Base-by-base conservation (phyloP, 2,888 invertebrate species). In the Schizaphis graminum region DNA sequence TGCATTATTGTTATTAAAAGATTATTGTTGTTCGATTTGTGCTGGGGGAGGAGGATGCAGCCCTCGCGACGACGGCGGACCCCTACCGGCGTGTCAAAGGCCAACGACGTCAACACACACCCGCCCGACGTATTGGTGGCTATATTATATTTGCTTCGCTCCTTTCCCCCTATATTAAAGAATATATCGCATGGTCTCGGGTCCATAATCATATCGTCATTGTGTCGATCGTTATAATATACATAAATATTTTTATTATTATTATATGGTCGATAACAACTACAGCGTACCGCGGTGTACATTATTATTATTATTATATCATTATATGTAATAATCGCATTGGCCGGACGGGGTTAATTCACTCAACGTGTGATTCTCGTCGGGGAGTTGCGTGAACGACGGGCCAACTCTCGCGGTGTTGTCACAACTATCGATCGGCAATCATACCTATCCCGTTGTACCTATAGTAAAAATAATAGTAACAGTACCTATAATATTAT, bases 1-100 rank as follows among this genome's bases (percentile, higher is more conserved):
- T 94, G 94, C 94, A 94, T 94, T 94, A 94, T 94, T 94, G 90
- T 94, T 94, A 94, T 94, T 94, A 94, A 94, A 94, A 94, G 90
- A 94, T 84, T 44, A 86, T 90, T 93, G 47, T 90, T 91, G 91
- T 94, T 94, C 94, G 93, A 93, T 93, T 87, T 90, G 94, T 61
- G 90, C 90, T 49, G 94, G 94, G 90, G 90, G 94, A 61, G 94
- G 94, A 91, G 86, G 41, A 35, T 53, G 77, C 67, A 28, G 67
- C 92, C 92, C 87, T 87, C 47, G 57, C n/a, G 47, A n/a, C 49
- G 57, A n/a, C 49, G 87, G 61, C 49, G 87, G 87, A 67, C 87
- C 93, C 93, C 89, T 53, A 41, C 47, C n/a, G 44, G 49, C 57
- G 84, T 94, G 93, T 94, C 94, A 94, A 94, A 94, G 94, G 94